Conservation (phyloP, 2,113 vertebrate genomes). For the Pseudorectes ferrugineus region DNA sequence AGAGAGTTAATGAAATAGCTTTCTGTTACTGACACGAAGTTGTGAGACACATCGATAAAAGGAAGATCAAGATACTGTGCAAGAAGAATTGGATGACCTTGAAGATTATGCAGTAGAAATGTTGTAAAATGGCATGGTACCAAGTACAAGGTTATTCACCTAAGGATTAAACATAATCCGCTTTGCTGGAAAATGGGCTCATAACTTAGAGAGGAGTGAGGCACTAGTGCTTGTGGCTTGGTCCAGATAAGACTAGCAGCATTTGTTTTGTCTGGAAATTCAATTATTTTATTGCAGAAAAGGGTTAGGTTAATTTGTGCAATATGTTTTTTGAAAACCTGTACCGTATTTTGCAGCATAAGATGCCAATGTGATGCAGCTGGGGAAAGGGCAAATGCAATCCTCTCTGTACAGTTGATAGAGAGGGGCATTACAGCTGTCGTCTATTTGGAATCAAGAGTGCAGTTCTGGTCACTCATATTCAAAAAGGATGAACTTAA, state of each 20-base stretch:
- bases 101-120: neutral
- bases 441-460: neutral
- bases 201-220: neutral
- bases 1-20: neutral
- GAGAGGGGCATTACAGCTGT: neutral
- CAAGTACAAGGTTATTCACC: neutral
- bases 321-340: neutral
- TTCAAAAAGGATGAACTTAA: neutral
- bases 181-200: neutral
- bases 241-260: neutral
- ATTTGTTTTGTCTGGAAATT: neutral
- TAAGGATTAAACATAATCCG: neutral
- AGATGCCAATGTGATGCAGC: neutral
- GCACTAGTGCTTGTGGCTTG: neutral
- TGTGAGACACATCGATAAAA: neutral
- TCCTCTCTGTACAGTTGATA: neutral
- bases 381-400: neutral
- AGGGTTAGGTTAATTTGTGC: neutral
- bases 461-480: neutral
- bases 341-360: neutral
- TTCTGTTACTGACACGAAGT: neutral
- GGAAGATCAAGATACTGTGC: neutral
- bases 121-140: neutral
- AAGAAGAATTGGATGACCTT: conserved; percentile 1
- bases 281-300: neutral